phyloP scores from a whole-genome alignment of 2,113 vertebrate species.

The Dipodomys ordii region DNA sequence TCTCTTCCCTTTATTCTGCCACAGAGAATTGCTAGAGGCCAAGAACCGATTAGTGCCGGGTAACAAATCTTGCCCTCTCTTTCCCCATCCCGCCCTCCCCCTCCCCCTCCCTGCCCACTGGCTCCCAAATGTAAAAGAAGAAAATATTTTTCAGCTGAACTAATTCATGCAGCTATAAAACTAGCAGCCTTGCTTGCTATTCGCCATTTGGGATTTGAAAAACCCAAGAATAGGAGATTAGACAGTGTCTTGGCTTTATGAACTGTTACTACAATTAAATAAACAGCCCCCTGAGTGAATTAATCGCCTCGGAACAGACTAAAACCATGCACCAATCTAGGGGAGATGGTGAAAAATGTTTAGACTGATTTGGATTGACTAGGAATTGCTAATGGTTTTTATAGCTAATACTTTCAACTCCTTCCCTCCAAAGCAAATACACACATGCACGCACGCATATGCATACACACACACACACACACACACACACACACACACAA shows the following conservation, averaged over 20 bases:
- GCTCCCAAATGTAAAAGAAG: slow-evolving; percentile 33
- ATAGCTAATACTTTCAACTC: slow-evolving; percentile 24
- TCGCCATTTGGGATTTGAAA: slow-evolving; percentile 62
- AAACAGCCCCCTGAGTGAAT: slow-evolving; percentile 46
- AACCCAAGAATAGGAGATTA: slow-evolving; percentile 64
- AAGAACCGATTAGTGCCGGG: slow-evolving; percentile 69
- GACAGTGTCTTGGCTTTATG: slow-evolving; percentile 47
- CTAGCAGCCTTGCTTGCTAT: slow-evolving; percentile 43
- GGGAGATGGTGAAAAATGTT: slow-evolving; percentile 48
- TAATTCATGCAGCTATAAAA: slow-evolving; percentile 71
- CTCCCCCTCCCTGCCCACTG: background rate
- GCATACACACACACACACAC: background rate
- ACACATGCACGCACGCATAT: background rate
- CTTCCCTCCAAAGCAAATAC: background rate
- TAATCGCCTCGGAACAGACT: background rate
- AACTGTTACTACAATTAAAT: slow-evolving; percentile 55
- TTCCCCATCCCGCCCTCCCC: background rate
- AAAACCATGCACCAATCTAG: background rate
- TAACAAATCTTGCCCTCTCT: background rate
- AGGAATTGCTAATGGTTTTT: slow-evolving; percentile 58
- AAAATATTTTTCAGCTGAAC: slow-evolving; percentile 76
- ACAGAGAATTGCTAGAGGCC: slow-evolving; percentile 78
- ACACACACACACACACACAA: background rate
- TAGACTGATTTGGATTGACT: slow-evolving; percentile 21
- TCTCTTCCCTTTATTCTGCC: slow-evolving; percentile 76